Evolutionary conservation across 2,113 vertebrate genomes (phyloP).

Genomic region (Zosterops lateralis): DNA sequence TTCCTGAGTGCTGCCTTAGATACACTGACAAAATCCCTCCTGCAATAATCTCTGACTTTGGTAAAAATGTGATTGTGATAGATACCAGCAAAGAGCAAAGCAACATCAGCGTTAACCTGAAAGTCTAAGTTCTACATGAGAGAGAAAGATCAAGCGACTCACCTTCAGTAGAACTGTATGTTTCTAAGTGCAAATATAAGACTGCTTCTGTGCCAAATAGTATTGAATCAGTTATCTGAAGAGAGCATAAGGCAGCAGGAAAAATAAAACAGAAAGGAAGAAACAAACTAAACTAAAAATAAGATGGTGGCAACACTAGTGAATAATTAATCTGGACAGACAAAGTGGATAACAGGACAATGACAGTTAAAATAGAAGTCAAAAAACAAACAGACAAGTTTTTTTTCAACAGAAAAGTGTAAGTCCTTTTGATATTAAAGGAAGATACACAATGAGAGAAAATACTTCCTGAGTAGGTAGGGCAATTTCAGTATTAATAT

Average conservation of each 20-base stretch:
- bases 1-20: neutral
- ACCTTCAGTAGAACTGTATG: neutral
- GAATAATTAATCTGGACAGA: neutral
- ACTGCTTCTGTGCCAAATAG: neutral
- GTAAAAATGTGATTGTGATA: neutral
- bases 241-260: neutral
- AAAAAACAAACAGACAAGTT: neutral
- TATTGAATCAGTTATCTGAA: neutral
- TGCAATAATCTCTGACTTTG: neutral
- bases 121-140: neutral
- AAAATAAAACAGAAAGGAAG: neutral
- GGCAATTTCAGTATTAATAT: neutral
- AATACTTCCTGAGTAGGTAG: neutral
- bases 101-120: neutral
- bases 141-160: neutral
- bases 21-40: neutral
- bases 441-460: neutral
- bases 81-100: neutral
- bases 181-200: neutral
- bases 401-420: neutral
- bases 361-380: neutral
- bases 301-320: neutral
- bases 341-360: neutral
- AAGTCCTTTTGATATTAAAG: neutral
- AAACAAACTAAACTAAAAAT: neutral